Evolutionary conservation across 2,113 vertebrate species (phyloP), one percentile per base, ranked within the genome.

Genomic region (Cyanoderma ruficeps): DNA sequence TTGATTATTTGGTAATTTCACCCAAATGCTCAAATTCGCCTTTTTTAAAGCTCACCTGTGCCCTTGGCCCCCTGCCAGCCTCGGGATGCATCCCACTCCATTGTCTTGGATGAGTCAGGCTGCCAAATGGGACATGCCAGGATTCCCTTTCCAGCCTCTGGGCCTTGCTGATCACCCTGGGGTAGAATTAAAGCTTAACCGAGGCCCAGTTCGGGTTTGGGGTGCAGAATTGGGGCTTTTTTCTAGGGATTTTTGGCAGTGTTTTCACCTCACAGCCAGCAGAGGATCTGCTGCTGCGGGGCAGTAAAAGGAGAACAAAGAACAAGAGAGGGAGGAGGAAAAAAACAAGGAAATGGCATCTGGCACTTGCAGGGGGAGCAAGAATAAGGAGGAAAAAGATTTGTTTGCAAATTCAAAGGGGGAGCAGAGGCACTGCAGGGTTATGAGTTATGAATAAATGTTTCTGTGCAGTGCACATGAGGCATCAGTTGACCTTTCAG

Each of bases 251-350:
- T 86, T 65, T 55, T n/a, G 15, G 9, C 30, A 6, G 27, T 19
- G 2, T 61, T 81, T 87, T 82, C 82, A 91, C 79, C 64, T 93
- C 75, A 4, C 3, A 68, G 59, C n/a, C 49, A 49, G 60, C 47
- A 63, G 46, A 63, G 1, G 37, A 17, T 56, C 44, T 64, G 71
- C 24, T 80, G 44, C 52, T 77, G 61, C 8, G 5, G 53, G 77
- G 80, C 37, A 53, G 65, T 78, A 79, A 82, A 80, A 76, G 50
- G 87, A 94, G 91, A 95, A 94, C 78, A 87, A 85, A 95, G 94
- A 87, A 75, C 52, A 71, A 84, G 21, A 13, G 25, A 15, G 15
- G 1, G 3, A 0, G 2, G 8, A 22, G 17, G 49, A 31, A 33
- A 10, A 7, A 5, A 15, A 49, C 28, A 41, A 85, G 83, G 63